Evolutionary conservation across 2,113 vertebrate genomes (phyloP).

Genomic region (Isurus oxyrinchus): DNA sequence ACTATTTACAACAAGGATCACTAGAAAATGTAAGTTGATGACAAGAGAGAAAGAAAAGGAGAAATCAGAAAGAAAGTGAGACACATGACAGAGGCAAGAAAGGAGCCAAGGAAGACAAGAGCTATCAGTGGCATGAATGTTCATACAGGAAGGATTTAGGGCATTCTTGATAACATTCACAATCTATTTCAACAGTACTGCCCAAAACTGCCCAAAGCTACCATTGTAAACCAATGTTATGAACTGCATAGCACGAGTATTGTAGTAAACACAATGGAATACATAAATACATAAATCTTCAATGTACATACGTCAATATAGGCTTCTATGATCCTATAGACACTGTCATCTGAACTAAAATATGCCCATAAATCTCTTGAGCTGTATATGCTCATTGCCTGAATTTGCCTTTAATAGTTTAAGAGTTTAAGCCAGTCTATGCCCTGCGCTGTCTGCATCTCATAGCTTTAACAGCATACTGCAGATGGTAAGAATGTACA

Average conservation of each 20-base stretch:
- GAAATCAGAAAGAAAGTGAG: background rate
- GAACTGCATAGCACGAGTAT: background rate
- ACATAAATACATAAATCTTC: background rate
- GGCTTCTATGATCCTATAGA: background rate
- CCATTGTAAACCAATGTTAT: background rate
- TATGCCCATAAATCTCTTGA: background rate
- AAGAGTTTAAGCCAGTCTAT: background rate
- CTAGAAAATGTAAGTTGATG: background rate
- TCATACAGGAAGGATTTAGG: background rate
- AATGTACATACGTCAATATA: background rate
- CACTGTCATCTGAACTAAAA: background rate
- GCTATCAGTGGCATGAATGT: background rate
- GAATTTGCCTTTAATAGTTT: background rate
- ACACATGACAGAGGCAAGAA: background rate
- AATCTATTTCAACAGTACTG: background rate
- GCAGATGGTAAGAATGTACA: background rate
- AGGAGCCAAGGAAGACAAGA: background rate
- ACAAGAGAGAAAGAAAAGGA: background rate
- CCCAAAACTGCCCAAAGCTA: background rate
- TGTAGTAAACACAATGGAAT: background rate
- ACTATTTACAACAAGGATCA: background rate
- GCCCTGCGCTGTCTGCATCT: background rate
- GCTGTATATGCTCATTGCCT: background rate
- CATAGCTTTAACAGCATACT: background rate
- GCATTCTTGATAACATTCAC: background rate